phyloP scores from a whole-genome alignment of 2,113 vertebrate genomes.

The Mastomys natalensis region DNA sequence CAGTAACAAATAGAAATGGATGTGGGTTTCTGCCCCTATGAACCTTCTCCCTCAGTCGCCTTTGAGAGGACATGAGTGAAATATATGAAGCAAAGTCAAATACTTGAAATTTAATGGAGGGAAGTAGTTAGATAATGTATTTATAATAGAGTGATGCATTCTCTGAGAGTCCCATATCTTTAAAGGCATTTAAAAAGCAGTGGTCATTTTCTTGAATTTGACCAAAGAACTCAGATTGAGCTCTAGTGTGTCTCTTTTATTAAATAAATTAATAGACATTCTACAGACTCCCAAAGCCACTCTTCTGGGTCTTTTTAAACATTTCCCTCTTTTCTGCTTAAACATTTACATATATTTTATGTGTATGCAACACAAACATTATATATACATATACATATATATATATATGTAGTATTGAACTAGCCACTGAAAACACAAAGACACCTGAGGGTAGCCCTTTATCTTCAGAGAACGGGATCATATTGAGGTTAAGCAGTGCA shows the following conservation, averaged over 20 bases:
- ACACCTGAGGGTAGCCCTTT: background rate
- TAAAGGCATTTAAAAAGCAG: background rate
- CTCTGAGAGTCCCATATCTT: background rate
- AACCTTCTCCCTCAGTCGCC: background rate
- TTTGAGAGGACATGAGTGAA: background rate
- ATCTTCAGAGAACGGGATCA: background rate
- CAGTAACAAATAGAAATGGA: background rate
- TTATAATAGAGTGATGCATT: background rate
- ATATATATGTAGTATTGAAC: background rate
- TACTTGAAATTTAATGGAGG: background rate
- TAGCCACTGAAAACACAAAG: slow-evolving; percentile 10
- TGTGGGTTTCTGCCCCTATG: background rate
- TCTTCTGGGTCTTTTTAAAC: background rate
- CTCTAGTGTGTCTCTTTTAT: background rate
- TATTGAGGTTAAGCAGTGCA: background rate
- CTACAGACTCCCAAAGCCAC: slow-evolving; percentile 3
- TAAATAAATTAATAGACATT: slow-evolving; percentile 14
- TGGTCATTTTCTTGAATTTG: slow-evolving; percentile 14
- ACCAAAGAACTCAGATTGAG: slow-evolving; percentile 3
- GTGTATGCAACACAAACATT: background rate
- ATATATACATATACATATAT: no score
- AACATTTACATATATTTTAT: background rate
- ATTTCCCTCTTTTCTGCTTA: background rate
- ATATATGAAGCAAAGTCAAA: background rate
- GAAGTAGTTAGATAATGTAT: background rate